These are phyloP conservation scores for Saguinus midas DNA, from an alignment of 2,113 vertebrate genomes.

Conservation along the genomic window DNA sequence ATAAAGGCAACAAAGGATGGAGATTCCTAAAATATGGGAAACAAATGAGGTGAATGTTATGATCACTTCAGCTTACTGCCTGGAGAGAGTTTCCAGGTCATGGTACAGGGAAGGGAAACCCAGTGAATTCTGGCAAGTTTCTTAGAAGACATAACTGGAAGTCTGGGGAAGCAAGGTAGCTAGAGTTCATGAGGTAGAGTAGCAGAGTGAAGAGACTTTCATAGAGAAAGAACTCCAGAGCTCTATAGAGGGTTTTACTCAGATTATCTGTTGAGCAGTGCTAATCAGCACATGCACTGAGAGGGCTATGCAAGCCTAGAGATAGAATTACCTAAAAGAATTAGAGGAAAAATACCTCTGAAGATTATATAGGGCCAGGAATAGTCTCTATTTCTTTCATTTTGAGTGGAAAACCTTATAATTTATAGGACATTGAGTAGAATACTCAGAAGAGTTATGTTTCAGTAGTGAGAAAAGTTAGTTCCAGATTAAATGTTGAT, in stretches of 20 bases:
- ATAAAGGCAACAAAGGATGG: not conserved
- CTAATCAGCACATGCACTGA: not conserved
- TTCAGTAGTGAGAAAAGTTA: not conserved
- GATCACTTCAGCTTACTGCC: not conserved
- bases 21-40: not conserved
- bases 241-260: not conserved
- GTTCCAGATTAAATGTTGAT: constrained; percentile 27
- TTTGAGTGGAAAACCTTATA: not conserved
- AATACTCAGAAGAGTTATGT: constrained; percentile 25
- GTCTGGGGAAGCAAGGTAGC: not conserved
- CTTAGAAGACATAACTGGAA: not conserved
- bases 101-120: not conserved
- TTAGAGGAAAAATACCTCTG: not conserved
- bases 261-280: not conserved
- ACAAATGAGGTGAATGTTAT: not conserved
- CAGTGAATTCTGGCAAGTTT: not conserved
- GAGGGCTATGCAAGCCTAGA: not conserved
- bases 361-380: not conserved
- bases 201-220: not conserved
- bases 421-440: not conserved
- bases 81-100: not conserved
- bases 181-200: not conserved
- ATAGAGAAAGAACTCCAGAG: not conserved
- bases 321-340: not conserved
- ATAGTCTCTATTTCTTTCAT: not conserved